phyloP scores from a whole-genome alignment of 2,113 vertebrate genomes.

The Chitala chitala region DNA sequence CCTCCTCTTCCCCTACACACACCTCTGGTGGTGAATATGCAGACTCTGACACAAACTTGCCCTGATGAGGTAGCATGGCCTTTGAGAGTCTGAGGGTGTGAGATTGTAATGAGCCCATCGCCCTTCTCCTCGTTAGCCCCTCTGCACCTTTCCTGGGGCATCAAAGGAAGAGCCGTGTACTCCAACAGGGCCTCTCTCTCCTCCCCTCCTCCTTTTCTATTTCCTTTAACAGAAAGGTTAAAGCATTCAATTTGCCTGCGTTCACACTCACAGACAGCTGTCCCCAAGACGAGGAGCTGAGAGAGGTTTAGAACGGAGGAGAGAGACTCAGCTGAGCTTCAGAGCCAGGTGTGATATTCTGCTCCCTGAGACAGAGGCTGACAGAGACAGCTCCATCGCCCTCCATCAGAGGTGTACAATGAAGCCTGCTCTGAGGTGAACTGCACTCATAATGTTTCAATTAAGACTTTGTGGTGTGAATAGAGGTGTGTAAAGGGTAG shows the following conservation, averaged over 20 bases:
- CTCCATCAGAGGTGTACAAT: no score
- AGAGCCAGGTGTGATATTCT: background rate
- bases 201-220: background rate
- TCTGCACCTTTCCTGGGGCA: conserved; percentile 55
- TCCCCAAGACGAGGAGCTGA: conserved; percentile 5
- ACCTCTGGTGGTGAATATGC: no score
- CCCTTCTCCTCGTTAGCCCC: conserved; percentile 62
- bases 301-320: no score
- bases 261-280: conserved; percentile 28
- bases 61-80: conserved; percentile 50
- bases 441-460: no score
- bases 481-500: no score
- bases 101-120: conserved; percentile 60
- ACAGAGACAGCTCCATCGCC: no score
- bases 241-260: conserved; percentile 41
- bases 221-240: conserved; percentile 38
- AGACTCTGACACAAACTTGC: no score
- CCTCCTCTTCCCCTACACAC: background rate
- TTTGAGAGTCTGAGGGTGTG: conserved; percentile 51
- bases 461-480: no score
- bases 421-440: no score
- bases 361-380: no score
- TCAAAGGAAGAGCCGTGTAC: conserved; percentile 53
- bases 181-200: conserved; percentile 42
- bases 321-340: background rate